These are phyloP conservation scores for Discoglossus pictus DNA, from an alignment of 2,797 vertebrate genomes.

Conservation along the genomic window DNA sequence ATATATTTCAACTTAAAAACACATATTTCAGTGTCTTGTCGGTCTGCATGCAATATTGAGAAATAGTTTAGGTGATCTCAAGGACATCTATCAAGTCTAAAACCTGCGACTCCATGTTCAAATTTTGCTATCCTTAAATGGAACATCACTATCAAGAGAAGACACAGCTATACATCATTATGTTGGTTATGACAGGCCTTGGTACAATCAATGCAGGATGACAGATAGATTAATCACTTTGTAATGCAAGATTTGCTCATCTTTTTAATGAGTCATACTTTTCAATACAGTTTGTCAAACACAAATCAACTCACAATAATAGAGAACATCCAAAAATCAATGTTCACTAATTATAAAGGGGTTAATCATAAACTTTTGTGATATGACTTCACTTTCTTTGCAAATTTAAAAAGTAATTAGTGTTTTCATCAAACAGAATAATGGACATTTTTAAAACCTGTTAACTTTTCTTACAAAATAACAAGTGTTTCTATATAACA, in stretches of 20 bases:
- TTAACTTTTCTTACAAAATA: too few species aligned
- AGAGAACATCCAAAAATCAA: neutral
- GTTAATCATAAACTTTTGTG: too few species aligned
- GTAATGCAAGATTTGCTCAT: constrained; percentile 42
- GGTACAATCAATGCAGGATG: constrained; percentile 56
- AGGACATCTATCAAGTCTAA: constrained; percentile 33
- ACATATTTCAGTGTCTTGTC: constrained; percentile 26
- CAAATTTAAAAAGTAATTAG: too few species aligned
- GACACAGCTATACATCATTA: constrained; percentile 56
- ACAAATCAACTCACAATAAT: constrained; percentile 11
- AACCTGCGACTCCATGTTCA: constrained; percentile 38
- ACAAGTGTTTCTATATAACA: too few species aligned
- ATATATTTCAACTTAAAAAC: too few species aligned
- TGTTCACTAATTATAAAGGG: neutral
- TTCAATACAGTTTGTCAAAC: constrained; percentile 52
- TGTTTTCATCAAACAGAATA: too few species aligned
- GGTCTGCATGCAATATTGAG: constrained; percentile 35
- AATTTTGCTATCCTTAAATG: constrained; percentile 58
- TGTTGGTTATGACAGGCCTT: constrained; percentile 50
- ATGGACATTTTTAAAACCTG: too few species aligned
- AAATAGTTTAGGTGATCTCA: constrained; percentile 27
- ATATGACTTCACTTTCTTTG: too few species aligned
- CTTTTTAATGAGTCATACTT: constrained; percentile 50
- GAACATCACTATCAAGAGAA: constrained; percentile 54
- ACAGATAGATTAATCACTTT: constrained; percentile 60